Conservation (phyloP, 2,113 vertebrate genomes). For the Pluvianellus socialis region DNA sequence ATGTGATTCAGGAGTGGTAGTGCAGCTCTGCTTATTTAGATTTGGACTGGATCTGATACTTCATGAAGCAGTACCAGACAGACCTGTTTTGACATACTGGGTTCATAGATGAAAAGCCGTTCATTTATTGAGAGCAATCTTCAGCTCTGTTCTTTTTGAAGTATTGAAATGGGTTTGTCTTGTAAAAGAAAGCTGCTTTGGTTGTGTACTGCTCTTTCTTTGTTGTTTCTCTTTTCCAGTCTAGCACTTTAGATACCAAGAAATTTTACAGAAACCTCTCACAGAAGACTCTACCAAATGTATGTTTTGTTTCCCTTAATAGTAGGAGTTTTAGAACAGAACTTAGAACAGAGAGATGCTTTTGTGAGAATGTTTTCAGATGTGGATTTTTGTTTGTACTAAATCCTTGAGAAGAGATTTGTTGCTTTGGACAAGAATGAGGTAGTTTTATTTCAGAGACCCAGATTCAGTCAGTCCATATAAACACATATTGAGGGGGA, state of each 20-base stretch:
- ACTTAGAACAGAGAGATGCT: not conserved
- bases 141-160: not conserved
- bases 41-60: slow-evolving; percentile 7
- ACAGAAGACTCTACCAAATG: not conserved
- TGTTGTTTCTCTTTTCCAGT: not conserved
- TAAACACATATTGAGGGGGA: not conserved
- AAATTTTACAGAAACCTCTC: not conserved
- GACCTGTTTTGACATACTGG: slow-evolving; percentile 36
- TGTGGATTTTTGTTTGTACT: not conserved
- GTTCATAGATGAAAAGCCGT: not conserved
- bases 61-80: slow-evolving; percentile 22
- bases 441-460: not conserved
- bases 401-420: not conserved
- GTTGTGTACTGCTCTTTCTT: not conserved
- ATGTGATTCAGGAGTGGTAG: slow-evolving; percentile 4
- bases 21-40: slow-evolving; percentile 6
- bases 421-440: not conserved
- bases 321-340: not conserved
- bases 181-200: not conserved
- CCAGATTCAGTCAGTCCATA: not conserved
- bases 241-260: not conserved
- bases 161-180: not conserved
- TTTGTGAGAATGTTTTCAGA: not conserved
- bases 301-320: not conserved
- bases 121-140: not conserved